Percentiles rank a stretch among this genome's conserved stretches.
Conservation (phyloP, 2,113 vertebrate species). For the Petroica traversi region DNA sequence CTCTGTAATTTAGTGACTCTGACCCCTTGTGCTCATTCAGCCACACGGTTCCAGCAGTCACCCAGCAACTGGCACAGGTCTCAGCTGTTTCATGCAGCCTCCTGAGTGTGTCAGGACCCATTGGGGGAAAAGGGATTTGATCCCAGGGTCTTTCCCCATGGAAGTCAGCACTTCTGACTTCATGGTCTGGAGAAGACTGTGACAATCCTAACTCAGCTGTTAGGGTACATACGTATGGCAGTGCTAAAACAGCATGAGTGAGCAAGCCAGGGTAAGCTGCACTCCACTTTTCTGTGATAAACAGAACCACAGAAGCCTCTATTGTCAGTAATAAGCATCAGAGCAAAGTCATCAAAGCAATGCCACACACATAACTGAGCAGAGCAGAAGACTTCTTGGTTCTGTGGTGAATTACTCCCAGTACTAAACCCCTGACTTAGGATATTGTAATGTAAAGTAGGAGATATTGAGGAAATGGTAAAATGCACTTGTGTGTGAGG, state of each 20-base stretch:
- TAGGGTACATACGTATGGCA: rapidly evolving
- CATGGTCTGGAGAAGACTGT: not conserved
- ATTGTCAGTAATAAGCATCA: not conserved
- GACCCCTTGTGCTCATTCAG: not conserved
- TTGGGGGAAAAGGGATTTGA: not conserved
- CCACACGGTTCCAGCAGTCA: not conserved
- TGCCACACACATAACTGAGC: not conserved
- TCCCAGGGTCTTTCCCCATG: not conserved
- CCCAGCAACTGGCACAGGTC: not conserved
- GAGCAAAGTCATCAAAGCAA: not conserved
- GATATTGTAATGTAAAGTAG: not conserved
- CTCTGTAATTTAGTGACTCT: not conserved
- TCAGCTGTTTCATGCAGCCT: not conserved
- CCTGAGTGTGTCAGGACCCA: not conserved
- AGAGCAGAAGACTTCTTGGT: not conserved
- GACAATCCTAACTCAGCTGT: not conserved
- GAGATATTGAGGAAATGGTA: not conserved
- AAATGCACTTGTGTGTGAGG: not conserved
- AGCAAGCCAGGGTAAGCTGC: not conserved
- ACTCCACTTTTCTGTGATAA: not conserved
- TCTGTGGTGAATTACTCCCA: not conserved
- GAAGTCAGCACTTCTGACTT: not conserved
- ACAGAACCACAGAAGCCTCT: not conserved
- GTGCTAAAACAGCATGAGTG: not conserved
- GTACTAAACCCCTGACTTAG: not conserved